Evolutionary conservation across 2,113 vertebrate species (phyloP).

Genomic region (Pseudorectes ferrugineus): DNA sequence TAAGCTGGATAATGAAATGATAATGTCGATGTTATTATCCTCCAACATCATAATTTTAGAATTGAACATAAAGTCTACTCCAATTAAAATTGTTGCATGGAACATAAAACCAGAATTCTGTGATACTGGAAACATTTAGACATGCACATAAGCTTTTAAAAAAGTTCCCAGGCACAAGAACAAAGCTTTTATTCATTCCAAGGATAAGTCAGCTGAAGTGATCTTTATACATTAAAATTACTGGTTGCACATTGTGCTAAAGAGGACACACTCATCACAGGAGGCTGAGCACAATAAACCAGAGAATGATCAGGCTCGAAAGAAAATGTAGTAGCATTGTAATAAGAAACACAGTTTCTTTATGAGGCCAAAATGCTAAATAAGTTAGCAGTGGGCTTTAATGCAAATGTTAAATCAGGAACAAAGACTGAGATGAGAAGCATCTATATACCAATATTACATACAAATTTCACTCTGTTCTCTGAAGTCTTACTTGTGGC

Average conservation of each 20-base stretch:
- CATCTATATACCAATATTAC: not conserved
- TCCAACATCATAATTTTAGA: not conserved
- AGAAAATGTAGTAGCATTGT: not conserved
- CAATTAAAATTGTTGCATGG: slow-evolving; percentile 18
- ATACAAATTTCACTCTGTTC: not conserved
- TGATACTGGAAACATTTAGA: slow-evolving; percentile 10
- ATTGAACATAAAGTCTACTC: not conserved
- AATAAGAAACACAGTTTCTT: not conserved
- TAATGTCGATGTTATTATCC: not conserved
- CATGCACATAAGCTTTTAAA: slow-evolving; percentile 16
- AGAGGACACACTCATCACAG: not conserved
- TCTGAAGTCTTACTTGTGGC: not conserved
- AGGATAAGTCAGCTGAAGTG: slow-evolving; percentile 28
- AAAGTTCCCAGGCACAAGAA: slow-evolving; percentile 31
- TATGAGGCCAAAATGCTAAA: slow-evolving; percentile 6
- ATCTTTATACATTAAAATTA: slow-evolving; percentile 28
- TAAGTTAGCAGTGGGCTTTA: not conserved
- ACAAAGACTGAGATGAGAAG: not conserved
- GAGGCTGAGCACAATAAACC: not conserved
- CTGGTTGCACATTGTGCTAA: not conserved
- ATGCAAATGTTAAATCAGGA: not conserved
- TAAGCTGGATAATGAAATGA: slow-evolving; percentile 28
- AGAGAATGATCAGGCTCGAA: not conserved
- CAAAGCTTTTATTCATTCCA: slow-evolving; percentile 43
- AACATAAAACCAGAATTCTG: slow-evolving; percentile 30